Base-by-base conservation (phyloP, 1,140 invertebrate species). In the Hyles vespertilio region DNA sequence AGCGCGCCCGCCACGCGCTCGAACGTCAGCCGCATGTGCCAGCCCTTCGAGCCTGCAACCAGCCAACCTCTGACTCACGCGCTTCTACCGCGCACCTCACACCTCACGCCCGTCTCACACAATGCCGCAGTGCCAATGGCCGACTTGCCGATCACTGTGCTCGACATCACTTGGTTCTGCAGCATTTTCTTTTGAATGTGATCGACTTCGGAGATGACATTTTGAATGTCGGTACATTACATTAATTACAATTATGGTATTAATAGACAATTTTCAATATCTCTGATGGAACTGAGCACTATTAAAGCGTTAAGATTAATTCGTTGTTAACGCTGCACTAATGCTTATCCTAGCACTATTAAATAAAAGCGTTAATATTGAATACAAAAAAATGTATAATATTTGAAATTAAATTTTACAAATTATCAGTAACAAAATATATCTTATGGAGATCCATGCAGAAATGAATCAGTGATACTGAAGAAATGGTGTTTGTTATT, bases 21-120 rank as follows among this genome's bases (percentile, higher is more conserved):
- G 92, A 96, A 96, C 87, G 94, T 95, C 90, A 95, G 94, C 91
- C 94, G 93, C 94, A 96, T 96, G 92, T 95, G 94, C 94, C 94
- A 95, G 92, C 94, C 94, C 94, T 95, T 95, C 90, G 94, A 95
- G 93, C 94, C 95, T 96, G 93, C 92, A 94, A 94, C 91, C 81
- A 89, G 75, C 79, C 54, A 73, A 51, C 70, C 69, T 40, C 36
- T 40, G 36, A 40, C 72, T 77, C 79, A 76, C 74, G 68, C 63
- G 55, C 58, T 51, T 50, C 22, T 63, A 50, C 63, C 47, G 58
- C 40, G 32, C 46, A 8, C 58, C 48, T 59, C 61, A 12, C 59
- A 46, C 66, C 55, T 47, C 58, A 44, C 59, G 43, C 53, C 49
- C 49, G 56, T 12, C 57, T 51, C 63, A 48, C 55, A 40, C 56